Base-by-base conservation (phyloP, 2,797 vertebrate species). In the Lates japonicus region DNA sequence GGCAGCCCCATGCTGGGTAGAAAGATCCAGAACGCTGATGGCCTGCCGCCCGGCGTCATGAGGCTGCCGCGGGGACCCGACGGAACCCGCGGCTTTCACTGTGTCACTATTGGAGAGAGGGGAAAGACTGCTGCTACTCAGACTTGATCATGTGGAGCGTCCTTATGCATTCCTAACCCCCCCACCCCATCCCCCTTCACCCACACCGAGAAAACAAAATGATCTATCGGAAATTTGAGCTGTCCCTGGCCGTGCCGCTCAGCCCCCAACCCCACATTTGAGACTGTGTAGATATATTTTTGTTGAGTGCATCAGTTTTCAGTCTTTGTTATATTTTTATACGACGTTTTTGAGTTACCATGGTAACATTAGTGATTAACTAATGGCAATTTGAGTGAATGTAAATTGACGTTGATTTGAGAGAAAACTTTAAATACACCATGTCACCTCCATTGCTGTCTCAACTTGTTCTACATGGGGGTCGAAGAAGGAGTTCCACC, bases 41-140 rank as follows among this genome's bases (percentile, higher is more conserved):
- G 98, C 29, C 94, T 98, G 0, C 97, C 97, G 0, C 97, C 95
- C 0, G 97, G 98, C 0, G 98, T 99, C 2, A 95, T 95, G 76
- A 94, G 98, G 81, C 94, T 97, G 68, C 98, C 98, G 1, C 95
- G 96, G 69, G 98, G 98, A 1, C 98, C 98, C 0, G 98, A 99
- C 25, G 96, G 98, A 58, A 98, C 97, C 2, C 96, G 96, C 7
- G 98, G 98, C 3, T 99, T 99, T 93, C 97, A 98, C 62, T 92
- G 85, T 0, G 73, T 92, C 46, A 64, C 82, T 2, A 76, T 91
- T 6, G 90, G 85, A 0, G 96, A 97, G 87, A 93, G 96, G 83
- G 95, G 92, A 70, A 96, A 95, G 83, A 86, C 84, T 7, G 84
- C 78, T 0, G 94, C 94, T 46, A 94, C 95, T 51, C 95, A 95